These are phyloP conservation scores for Drosophila asahinai DNA, from an alignment of 1,140 invertebrate species.

Conservation along the genomic window DNA sequence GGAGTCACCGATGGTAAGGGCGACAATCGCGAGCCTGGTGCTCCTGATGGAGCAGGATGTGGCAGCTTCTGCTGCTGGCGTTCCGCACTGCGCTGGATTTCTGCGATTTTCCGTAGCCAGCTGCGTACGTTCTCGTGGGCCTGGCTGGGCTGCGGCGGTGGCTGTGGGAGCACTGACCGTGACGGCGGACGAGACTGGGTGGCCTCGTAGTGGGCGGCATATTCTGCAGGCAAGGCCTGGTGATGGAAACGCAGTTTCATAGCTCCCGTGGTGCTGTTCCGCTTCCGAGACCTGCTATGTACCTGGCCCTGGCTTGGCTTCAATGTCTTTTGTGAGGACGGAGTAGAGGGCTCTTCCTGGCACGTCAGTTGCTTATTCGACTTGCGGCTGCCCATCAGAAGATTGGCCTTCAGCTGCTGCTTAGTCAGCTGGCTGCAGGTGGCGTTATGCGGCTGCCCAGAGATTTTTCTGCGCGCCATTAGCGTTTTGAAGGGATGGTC, in stretches of 20 bases:
- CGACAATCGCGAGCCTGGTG: conserved; percentile 22
- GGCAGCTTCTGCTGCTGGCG: conserved; percentile 60
- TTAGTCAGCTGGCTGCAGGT: conserved; percentile 77
- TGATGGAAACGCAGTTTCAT: conserved; percentile 94
- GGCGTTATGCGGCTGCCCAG: conserved; percentile 50
- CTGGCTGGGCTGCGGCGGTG: conserved; percentile 70
- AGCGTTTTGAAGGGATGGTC: conserved; percentile 74
- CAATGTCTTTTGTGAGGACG: conserved; percentile 78
- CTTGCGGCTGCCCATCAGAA: conserved; percentile 71
- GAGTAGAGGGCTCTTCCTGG: conserved; percentile 6
- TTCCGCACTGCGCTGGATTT: conserved; percentile 87
- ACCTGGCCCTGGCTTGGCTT: conserved; percentile 83
- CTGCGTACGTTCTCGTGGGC: conserved; percentile 88
- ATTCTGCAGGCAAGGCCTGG: conserved; percentile 91
- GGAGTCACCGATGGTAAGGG: conserved; percentile 23
- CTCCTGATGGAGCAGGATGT: background rate
- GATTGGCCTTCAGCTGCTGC: conserved; percentile 76
- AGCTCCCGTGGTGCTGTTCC: conserved; percentile 69
- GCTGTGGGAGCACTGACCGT: conserved; percentile 30
- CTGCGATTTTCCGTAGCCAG: conserved; percentile 90
- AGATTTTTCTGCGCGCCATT: conserved; percentile 49
- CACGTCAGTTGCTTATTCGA: conserved; percentile 9
- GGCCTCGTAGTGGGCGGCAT: conserved; percentile 92
- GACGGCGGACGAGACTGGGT: conserved; percentile 86
- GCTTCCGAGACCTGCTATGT: conserved; percentile 39